These are phyloP conservation scores for Artibeus jamaicensis DNA, from an alignment of 2,797 vertebrate genomes.

Conservation along the genomic window DNA sequence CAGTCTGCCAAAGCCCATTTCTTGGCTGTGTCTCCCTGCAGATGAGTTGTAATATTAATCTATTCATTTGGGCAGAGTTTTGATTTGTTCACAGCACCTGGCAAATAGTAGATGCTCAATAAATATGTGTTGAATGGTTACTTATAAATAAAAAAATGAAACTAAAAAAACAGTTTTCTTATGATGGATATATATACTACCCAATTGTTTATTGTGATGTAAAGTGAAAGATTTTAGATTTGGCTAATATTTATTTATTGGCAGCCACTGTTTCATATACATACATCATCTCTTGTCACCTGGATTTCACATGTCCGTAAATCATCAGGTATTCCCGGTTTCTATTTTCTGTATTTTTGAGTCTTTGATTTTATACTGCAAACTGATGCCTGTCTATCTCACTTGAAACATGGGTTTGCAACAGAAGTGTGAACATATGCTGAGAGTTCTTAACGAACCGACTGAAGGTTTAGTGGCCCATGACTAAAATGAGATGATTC, in stretches of 20 bases:
- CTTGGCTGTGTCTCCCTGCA: not conserved
- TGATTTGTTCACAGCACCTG: not conserved
- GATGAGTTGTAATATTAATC: not conserved
- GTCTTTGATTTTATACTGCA: not conserved
- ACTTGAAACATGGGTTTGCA: not conserved
- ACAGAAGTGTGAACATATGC: not conserved
- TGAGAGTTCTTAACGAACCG: not conserved
- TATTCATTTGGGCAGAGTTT: not conserved
- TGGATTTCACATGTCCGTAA: not conserved
- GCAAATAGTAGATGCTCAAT: not conserved
- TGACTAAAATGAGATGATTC: constrained; percentile 35
- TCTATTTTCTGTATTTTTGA: not conserved
- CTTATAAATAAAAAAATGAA: not conserved
- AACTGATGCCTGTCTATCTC: not conserved
- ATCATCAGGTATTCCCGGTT: not conserved
- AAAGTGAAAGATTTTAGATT: constrained; percentile 17
- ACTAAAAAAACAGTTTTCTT: not conserved
- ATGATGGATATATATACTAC: not conserved
- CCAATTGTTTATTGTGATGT: not conserved
- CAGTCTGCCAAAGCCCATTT: not conserved
- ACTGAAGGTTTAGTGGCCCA: not conserved
- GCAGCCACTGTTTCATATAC: not conserved
- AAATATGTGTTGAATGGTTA: not conserved
- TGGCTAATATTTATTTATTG: not conserved
- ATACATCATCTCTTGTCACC: not conserved